Evolutionary conservation across 2,888 invertebrate genomes (phyloP), one percentile per base, ranked within the genome.

Genomic region (Elysia crispata): DNA sequence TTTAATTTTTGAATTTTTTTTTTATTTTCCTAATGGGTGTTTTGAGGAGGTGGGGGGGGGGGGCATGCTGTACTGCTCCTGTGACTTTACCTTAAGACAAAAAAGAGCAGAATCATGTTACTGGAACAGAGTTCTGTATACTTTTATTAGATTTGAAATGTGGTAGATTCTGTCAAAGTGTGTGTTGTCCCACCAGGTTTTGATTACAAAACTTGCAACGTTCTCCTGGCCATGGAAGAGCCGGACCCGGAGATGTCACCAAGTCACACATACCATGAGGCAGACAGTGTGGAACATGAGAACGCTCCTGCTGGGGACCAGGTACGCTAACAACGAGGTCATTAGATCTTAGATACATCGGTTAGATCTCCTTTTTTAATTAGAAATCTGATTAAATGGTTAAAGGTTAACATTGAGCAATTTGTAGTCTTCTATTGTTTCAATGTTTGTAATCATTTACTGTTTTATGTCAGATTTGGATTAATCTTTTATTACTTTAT

Each of bases 141-240:
- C n/a, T n/a, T n/a, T n/a, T n/a, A n/a, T n/a, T n/a, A n/a, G n/a
- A n/a, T n/a, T n/a, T n/a, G n/a, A n/a, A n/a, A n/a, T n/a, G 41
- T 41, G 41, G 11, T 11, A 41, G 5, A 41, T 41, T 3, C 3
- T 6, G 41, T 41, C 41, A 6, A 28, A 49, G 49, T 28, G 50
- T 50, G 28, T 20, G 54, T 64, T 20, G 76, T 31, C 70, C 28
- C 79, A 78, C 13, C 83, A 89, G 89, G 91, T 6, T 99, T 99
- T 94, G 99, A 99, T 95, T 97, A 97, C 95, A 98, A 98, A 95
- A 98, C 98, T 85, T 99, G 98, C 96, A 97, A 96, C 93, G 96
- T 99, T 90, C 95, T 99, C 93, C 95, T 98, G 93, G 97, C 97
- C 81, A 94, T 99, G 93, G 98, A 99, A 70, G 86, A 89, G 74